A percentile compares a stretch with the other conserved stretches of the same genome.
These are phyloP conservation scores for Eleginops maclovinus DNA, from an alignment of 2,113 vertebrate genomes.

Conservation along the genomic window DNA sequence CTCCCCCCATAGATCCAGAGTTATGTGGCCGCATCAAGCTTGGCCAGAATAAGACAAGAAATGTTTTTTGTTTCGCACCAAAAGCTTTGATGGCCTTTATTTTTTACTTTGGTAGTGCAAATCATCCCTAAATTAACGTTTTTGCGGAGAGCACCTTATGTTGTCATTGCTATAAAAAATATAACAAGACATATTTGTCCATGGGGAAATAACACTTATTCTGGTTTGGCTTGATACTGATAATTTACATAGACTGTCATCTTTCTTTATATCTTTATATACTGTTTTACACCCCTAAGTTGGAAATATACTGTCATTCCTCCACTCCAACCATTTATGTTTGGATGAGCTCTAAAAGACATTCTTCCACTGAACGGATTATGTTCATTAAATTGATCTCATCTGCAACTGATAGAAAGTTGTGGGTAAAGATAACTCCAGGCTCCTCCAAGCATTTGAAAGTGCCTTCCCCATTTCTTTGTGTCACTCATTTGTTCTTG, in stretches of 20 bases:
- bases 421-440: slow-evolving; percentile 7
- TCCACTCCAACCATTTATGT: slow-evolving; percentile 13
- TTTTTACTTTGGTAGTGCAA: neutral
- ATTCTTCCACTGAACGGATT: neutral
- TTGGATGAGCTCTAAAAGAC: slow-evolving; percentile 33
- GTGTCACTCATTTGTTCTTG: neutral
- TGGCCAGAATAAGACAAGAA: slow-evolving; percentile 31
- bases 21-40: slow-evolving; percentile 23
- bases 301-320: neutral
- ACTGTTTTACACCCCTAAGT: neutral
- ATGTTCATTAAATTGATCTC: neutral
- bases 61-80: slow-evolving; percentile 7
- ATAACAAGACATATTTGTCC: neutral
- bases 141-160: too few relatives aligned
- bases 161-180: neutral
- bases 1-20: neutral
- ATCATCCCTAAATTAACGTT: neutral
- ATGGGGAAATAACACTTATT: slow-evolving; percentile 20
- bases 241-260: slow-evolving; percentile 2
- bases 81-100: neutral
- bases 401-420: neutral
- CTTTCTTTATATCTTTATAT: slow-evolving; percentile 2
- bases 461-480: slow-evolving; percentile 15
- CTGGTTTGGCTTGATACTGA: slow-evolving; percentile 44
- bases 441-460: slow-evolving; percentile 22